Percentiles rank a stretch among this genome's conserved stretches.
phyloP scores from a whole-genome alignment of 2,113 vertebrate species.

The Myocastor coypus region DNA sequence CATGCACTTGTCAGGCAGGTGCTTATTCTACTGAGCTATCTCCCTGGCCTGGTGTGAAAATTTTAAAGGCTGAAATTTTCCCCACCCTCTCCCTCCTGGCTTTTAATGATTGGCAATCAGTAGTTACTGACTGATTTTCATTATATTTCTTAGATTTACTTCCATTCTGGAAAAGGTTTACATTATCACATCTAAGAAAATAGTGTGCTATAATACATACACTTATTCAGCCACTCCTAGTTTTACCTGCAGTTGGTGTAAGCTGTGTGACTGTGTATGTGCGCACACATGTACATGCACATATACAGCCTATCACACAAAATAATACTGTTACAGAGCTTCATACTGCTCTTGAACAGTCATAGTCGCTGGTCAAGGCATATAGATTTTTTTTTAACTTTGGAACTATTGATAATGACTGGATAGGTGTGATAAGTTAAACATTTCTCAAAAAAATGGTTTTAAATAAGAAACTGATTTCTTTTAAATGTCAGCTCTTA shows the following conservation, averaged over 20 bases:
- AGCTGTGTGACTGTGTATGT: neutral
- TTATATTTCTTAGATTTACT: constrained; percentile 27
- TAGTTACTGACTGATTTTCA: constrained; percentile 19
- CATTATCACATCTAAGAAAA: neutral
- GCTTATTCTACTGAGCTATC: too few relatives aligned
- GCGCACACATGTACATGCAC: neutral
- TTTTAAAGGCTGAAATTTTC: constrained; percentile 8
- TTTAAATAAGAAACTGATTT: neutral
- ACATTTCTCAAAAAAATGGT: neutral
- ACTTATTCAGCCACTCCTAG: neutral
- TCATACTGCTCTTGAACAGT: neutral
- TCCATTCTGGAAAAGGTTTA: neutral
- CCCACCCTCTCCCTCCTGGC: neutral
- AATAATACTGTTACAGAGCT: neutral
- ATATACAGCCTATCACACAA: neutral
- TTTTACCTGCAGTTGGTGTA: neutral
- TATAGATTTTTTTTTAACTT: neutral
- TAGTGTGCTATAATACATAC: neutral
- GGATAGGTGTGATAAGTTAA: neutral
- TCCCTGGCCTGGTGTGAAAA: neutral
- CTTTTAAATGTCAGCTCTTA: neutral
- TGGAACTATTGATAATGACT: neutral
- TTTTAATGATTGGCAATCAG: neutral
- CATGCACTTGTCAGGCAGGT: too few relatives aligned
- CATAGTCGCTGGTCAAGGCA: neutral